Evolutionary conservation across 2,113 vertebrate genomes (phyloP).

Genomic region (Callopanchax toddi): DNA sequence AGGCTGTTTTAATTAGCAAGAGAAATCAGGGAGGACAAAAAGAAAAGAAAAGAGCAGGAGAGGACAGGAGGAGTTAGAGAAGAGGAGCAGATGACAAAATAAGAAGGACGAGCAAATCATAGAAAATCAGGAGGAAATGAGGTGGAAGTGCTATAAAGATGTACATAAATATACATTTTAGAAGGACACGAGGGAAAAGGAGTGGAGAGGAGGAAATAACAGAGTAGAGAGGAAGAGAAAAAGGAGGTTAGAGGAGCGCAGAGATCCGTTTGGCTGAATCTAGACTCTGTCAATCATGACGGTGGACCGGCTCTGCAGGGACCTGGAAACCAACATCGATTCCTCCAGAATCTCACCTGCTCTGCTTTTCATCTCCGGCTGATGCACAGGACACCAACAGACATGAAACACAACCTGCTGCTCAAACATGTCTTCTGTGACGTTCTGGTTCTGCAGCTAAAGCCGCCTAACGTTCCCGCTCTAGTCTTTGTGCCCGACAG

Average conservation of each 20-base stretch:
- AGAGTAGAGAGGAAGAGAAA: not conserved
- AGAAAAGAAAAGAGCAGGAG: not conserved
- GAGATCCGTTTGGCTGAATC: not conserved
- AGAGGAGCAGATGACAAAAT: too few relatives aligned
- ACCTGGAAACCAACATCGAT: slow-evolving; percentile 39
- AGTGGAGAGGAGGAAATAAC: too few relatives aligned
- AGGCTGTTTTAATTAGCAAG: not conserved
- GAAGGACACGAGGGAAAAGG: not conserved
- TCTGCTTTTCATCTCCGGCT: not conserved
- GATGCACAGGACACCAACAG: not conserved
- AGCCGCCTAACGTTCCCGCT: not conserved
- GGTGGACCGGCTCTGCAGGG: slow-evolving; percentile 1
- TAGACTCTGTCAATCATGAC: not conserved
- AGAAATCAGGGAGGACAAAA: slow-evolving; percentile 4
- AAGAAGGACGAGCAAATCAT: accelerated
- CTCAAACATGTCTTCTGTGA: not conserved
- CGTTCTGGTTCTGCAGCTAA: not conserved
- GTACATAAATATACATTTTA: not conserved
- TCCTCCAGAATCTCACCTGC: not conserved
- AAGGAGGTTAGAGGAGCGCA: not conserved
- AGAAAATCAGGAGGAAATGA: too few relatives aligned
- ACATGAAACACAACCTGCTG: not conserved
- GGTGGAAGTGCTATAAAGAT: not conserved
- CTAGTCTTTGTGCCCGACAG: not conserved
- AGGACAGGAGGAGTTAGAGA: not conserved